Base-by-base conservation (phyloP, 2,797 vertebrate species). In the Xenentodon cancila region DNA sequence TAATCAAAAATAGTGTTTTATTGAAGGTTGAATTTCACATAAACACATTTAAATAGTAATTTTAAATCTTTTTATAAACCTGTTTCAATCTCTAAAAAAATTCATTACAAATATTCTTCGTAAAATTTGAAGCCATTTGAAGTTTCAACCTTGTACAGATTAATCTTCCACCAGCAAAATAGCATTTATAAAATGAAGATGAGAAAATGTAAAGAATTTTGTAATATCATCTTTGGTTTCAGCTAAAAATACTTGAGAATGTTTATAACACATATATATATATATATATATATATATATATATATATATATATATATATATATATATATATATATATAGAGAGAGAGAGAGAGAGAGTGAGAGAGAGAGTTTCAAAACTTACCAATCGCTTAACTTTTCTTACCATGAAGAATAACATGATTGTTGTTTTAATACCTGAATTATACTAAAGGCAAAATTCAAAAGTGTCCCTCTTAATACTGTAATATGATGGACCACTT, bases 161-260 rank as follows among this genome's bases (percentile, higher is more conserved):
- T 40, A 15, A 40, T 40, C 13, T 40, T 40, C 37, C 13, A 40
- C 37, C 37, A 40, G 37, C 15, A 40, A 15, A 40, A 40, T 40
- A 40, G 2, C 15, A 15, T 5, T 40, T 15, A 1, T 15, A 40
- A 40, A 40, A 15, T 40, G 12, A 40, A 13, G 37, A 16, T 15
- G 37, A 37, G 34, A 46, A 46, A 47, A 12, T 20, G 11, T 47
- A 22, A 48, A 22, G 20, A 5, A 7, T 15, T 15, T 13, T 19
- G n/a, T 48, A 15, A 21, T 48, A 48, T 20, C 55, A 16, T 91
- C 90, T 93, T 92, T 93, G 90, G 82, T 77, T 64, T 80, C 75
- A 69, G 52, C 21, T 61, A 17, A 73, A 63, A 55, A 45, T 47
- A 9, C 56, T 45, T 53, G 1, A 72, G n/a, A 53, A 73, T 68